Conservation (phyloP, 2,113 vertebrate species). For the Cervus canadensis region DNA sequence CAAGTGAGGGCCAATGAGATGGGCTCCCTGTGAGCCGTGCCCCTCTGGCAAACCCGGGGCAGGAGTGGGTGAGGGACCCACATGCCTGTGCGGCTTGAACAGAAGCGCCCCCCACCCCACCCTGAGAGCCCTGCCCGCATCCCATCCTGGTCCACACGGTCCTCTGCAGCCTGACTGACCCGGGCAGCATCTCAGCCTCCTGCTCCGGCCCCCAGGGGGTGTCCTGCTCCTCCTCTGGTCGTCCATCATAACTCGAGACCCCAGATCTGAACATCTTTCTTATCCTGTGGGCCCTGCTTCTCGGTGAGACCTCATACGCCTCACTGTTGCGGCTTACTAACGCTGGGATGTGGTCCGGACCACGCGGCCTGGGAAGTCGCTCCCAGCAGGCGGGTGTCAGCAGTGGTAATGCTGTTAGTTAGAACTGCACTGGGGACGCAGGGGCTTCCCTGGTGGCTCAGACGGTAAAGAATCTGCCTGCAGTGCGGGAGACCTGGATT, state of each 20-base stretch:
- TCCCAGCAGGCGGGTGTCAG: constrained; percentile 34
- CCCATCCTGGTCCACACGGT: accelerated
- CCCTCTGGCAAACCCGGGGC: accelerated
- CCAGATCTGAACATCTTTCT: not conserved
- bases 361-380: not conserved
- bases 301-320: not conserved
- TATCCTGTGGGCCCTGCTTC: not conserved
- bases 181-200: accelerated
- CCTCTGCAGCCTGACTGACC: not conserved
- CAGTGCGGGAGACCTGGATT: not conserved
- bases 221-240: not conserved
- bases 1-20: accelerated
- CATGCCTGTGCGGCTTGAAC: not conserved
- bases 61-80: not conserved
- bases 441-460: not conserved
- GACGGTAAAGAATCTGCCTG: not conserved
- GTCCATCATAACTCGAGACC: not conserved
- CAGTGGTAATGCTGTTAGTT: constrained; percentile 42
- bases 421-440: constrained; percentile 29
- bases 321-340: constrained; percentile 32
- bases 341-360: not conserved
- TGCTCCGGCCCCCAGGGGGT: not conserved
- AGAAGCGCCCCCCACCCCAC: accelerated
- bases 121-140: not conserved
- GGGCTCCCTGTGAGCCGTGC: not conserved